Base-by-base conservation (phyloP, 2,113 vertebrate genomes). In the Casuarius casuarius region DNA sequence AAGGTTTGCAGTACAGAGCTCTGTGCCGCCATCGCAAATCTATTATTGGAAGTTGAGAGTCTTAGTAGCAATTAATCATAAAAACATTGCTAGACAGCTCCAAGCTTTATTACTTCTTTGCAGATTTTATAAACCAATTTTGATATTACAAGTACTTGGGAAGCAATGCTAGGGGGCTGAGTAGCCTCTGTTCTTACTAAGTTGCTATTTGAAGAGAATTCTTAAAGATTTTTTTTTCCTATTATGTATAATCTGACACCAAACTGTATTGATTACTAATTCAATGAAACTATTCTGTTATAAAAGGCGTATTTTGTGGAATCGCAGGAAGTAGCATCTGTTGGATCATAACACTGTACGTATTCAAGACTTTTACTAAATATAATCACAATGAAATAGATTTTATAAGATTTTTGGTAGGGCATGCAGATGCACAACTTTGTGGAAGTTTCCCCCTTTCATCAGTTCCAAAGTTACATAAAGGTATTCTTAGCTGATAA, bases 221-320 rank as follows among this genome's bases (percentile, higher is more conserved):
- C 77, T 94, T 71, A 66, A 82, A 49, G 33, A 54, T 94, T 54
- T 58, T 17, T 59, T 56, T 54, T 92, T 92, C 88, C 61, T 48
- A 31, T 84, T 87, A n/a, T 25, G 25, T 90, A 52, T 74, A 1
- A 3, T 82, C 87, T 87, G 76, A 84, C 66, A 94, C 62, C 29
- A 54, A 68, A 31, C 17, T 81, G 65, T 92, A 94, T 91, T 46
- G 81, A 90, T 93, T 74, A 91, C 67, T 81, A 77, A 88, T 87
- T 87, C 68, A 67, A 2, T 84, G 52, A 91, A 94, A 92, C 9
- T 1, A 85, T 88, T 48, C 52, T 5, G 1, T 93, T 68, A 51
- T 44, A 73, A 89, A 89, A 86, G 56, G 35, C 72, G 33, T 74
- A 38, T 62, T 95, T 90, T 80, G 51, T 52, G 62, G 52, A 87